phyloP scores from a whole-genome alignment of 2,113 vertebrate species.

The Macaca fascicularis region T2T-MFA8v1.1 NC_088394.1:83066001-83066500 shows the following conservation, averaged over 20 bases:
- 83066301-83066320: background rate
- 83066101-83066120: background rate
- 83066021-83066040: background rate
- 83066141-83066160: background rate
- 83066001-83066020: background rate
- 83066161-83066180: background rate
- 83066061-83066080: background rate
- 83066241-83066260: background rate
- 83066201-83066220: background rate
- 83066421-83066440: background rate
- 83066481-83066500: background rate
- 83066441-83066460: background rate
- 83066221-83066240: background rate
- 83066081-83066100: background rate
- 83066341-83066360: background rate
- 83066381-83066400: background rate
- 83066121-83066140: background rate
- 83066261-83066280: background rate
- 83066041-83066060: background rate
- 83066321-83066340: background rate
- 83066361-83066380: background rate
- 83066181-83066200: background rate
- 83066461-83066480: background rate
- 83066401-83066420: fast-evolving
- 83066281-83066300: background rate